A percentile compares a stretch with the other conserved stretches of the same genome.
phyloP scores from a whole-genome alignment of 1,140 invertebrate genomes.

The Aphaenogaster floridana region DNA sequence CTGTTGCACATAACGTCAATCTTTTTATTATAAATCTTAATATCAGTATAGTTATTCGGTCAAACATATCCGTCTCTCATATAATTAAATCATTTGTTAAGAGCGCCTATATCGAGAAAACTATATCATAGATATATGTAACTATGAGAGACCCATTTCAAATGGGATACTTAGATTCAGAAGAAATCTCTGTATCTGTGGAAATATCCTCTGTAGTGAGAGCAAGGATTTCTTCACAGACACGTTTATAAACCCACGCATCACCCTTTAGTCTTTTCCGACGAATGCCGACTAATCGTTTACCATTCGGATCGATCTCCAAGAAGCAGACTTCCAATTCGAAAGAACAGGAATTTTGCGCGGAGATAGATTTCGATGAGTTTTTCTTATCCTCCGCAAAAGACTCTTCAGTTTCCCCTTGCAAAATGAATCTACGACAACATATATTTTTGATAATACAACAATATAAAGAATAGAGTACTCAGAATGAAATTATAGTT shows the following conservation, averaged over 20 bases:
- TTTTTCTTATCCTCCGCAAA: constrained; percentile 68
- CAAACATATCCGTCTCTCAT: neutral
- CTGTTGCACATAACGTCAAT: constrained; percentile 42
- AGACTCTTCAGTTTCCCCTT: constrained; percentile 88
- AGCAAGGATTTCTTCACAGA: constrained; percentile 94
- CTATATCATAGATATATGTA: neutral
- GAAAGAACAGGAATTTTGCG: constrained; percentile 89
- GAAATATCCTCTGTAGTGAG: constrained; percentile 86
- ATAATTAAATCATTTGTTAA: constrained; percentile 1
- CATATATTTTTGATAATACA: constrained; percentile 36
- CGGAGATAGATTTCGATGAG: constrained; percentile 75
- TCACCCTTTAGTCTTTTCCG: constrained; percentile 94
- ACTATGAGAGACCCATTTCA: constrained; percentile 48
- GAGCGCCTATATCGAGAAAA: neutral
- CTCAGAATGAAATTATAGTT: constrained; percentile 64
- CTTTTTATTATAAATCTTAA: constrained; percentile 1
- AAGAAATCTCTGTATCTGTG: constrained; percentile 67
- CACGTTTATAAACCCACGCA: constrained; percentile 94
- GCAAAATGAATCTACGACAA: constrained; percentile 89
- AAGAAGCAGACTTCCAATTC: constrained; percentile 93
- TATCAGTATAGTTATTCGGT: constrained; percentile 11
- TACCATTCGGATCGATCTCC: constrained; percentile 77
- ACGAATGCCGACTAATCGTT: constrained; percentile 90
- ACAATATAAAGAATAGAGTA: neutral
- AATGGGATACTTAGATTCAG: constrained; percentile 82